phyloP scores from a whole-genome alignment of 1,140 invertebrate species.

The Pogonomyrmex californicus region DNA sequence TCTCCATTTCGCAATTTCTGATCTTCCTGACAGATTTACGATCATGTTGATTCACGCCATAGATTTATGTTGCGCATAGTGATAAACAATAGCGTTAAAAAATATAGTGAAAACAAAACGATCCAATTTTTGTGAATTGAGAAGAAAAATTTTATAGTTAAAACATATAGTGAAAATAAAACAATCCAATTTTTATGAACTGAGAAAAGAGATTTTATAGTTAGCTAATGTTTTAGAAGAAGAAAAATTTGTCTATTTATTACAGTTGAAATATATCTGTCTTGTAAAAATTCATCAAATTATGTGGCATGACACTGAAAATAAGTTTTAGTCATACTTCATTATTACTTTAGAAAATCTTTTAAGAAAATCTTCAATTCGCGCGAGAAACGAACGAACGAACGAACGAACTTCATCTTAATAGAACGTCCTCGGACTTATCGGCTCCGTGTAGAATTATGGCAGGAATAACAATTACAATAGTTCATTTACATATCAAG shows the following conservation, averaged over 20 bases:
- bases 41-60: constrained; percentile 4
- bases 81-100: constrained; percentile 12
- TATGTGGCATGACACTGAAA: constrained; percentile 14
- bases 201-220: background rate
- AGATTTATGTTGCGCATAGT: constrained; percentile 21
- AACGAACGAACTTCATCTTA: constrained; percentile 24
- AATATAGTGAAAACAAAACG: constrained; percentile 22
- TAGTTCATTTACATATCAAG: constrained; percentile 76
- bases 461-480: constrained; percentile 70
- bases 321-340: constrained; percentile 13
- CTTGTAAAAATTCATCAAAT: constrained; percentile 26
- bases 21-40: constrained; percentile 43
- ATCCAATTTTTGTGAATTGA: constrained; percentile 11
- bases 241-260: background rate
- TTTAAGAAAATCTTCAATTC: constrained; percentile 24
- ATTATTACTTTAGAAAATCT: constrained; percentile 26
- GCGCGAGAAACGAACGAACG: background rate
- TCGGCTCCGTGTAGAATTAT: constrained; percentile 55
- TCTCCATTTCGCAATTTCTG: constrained; percentile 18
- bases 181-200: constrained; percentile 24
- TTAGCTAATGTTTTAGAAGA: background rate
- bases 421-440: constrained; percentile 43
- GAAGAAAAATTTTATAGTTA: background rate
- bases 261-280: background rate
- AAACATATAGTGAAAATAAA: constrained; percentile 29